Evolutionary conservation across 2,888 invertebrate genomes (phyloP).

Genomic region (Aproaerema taeniolella): DNA sequence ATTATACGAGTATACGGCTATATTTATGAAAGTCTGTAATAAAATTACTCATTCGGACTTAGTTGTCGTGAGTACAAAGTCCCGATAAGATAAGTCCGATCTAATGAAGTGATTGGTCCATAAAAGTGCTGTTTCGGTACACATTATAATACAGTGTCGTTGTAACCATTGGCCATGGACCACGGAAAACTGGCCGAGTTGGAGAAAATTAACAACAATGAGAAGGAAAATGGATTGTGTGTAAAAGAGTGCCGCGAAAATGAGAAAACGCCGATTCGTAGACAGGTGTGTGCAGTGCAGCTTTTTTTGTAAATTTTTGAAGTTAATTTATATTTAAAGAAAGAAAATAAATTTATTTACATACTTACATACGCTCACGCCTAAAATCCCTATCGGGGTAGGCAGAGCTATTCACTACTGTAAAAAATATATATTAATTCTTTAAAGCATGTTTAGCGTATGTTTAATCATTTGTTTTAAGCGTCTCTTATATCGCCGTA

Average conservation of each 20-base stretch:
- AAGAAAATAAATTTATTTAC: too few relatives aligned
- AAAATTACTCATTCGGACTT: conserved; percentile 9
- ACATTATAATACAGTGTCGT: conserved; percentile 37
- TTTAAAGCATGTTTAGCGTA: too few relatives aligned
- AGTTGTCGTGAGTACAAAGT: background rate
- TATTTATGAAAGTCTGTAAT: too few relatives aligned
- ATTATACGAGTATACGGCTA: too few relatives aligned
- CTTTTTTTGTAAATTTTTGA: conserved; percentile 13
- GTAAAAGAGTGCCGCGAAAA: conserved; percentile 19
- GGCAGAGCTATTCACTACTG: too few relatives aligned
- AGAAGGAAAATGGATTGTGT: conserved; percentile 34
- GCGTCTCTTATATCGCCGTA: too few relatives aligned
- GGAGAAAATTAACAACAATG: conserved; percentile 50
- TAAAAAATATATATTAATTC: too few relatives aligned
- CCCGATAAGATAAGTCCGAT: conserved; percentile 46
- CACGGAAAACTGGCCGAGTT: conserved; percentile 43
- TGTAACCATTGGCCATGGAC: conserved; percentile 41
- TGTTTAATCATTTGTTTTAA: too few relatives aligned
- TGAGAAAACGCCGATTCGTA: conserved; percentile 39
- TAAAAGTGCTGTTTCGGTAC: conserved; percentile 29
- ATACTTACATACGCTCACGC: too few relatives aligned
- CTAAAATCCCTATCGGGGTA: too few relatives aligned
- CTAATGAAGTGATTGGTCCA: conserved; percentile 28
- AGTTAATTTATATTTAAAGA: too few relatives aligned
- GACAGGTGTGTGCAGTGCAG: conserved; percentile 68